Evolutionary conservation across 2,888 invertebrate genomes (phyloP).

Genomic region (Polyommatus icarus): DNA sequence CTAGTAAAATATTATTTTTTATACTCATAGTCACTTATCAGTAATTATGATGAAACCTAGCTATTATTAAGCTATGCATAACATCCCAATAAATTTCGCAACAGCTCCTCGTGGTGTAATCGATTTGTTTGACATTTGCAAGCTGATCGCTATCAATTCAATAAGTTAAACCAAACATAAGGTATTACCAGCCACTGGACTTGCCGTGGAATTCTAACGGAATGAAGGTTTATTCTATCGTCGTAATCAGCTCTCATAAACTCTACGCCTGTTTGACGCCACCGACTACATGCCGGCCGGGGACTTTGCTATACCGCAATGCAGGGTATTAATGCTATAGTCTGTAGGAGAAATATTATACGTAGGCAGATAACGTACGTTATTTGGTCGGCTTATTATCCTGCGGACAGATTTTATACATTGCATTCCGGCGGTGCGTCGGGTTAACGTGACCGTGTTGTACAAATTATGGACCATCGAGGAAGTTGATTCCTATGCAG

Average conservation of each 20-base stretch:
- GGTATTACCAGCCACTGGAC: slow-evolving; percentile 27
- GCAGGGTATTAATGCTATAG: neutral
- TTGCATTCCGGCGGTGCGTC: too few species aligned
- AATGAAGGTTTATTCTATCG: slow-evolving; percentile 13
- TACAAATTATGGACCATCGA: too few species aligned
- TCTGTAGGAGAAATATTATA: too few species aligned
- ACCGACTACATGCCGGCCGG: neutral
- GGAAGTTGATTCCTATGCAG: too few species aligned
- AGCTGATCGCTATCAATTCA: slow-evolving; percentile 30
- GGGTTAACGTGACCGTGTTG: too few species aligned
- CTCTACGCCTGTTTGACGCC: slow-evolving; percentile 10
- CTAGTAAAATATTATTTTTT: neutral
- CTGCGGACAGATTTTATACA: too few species aligned
- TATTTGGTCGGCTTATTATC: too few species aligned
- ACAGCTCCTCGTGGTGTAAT: slow-evolving; percentile 26
- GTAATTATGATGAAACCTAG: slow-evolving; percentile 1
- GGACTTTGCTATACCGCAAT: neutral
- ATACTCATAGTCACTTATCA: neutral
- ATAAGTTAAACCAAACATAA: slow-evolving; percentile 26
- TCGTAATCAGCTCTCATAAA: slow-evolving; percentile 16
- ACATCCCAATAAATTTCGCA: slow-evolving; percentile 29
- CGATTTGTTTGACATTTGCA: slow-evolving; percentile 31
- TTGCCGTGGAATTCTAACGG: slow-evolving; percentile 27
- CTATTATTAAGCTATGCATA: neutral
- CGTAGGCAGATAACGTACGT: too few species aligned